Evolutionary conservation across 2,888 invertebrate genomes (phyloP), one percentile per base, ranked within the genome.

Genomic region (Apotomis betuletana): DNA sequence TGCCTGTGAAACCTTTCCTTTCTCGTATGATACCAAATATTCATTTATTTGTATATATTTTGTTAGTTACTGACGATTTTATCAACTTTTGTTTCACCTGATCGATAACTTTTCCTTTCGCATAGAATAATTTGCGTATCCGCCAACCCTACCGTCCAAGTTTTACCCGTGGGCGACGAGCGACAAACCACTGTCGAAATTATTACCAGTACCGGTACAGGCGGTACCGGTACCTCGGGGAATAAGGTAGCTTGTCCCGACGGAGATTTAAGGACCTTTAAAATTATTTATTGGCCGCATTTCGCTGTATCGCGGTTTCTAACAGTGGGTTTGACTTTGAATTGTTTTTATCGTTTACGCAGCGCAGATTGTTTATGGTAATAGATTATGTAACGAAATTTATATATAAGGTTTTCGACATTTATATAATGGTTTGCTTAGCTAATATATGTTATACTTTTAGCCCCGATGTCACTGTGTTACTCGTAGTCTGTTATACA

Each of bases 131-230:
- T 13, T 9, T 15, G n/a, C 44, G 12, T 27, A n/a, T 41, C 38
- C 38, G 54, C 0, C 67, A 67, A 41, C 71, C 71, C 71, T 71
- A 61, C 54, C 6, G 13, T 41, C 59, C 4, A 5, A 27, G 15
- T 38, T 12, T 3, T 12, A n/a, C 67, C 72, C 67, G 72, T 72
- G 72, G 68, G 72, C 72, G 67, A 68, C 59, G 58, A 64, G 46
- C 71, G 71, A 72, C 71, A 68, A 72, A 68, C 58, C 71, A 58
- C 54, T 68, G 72, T 72, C 72, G 68, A 72, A 72, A 72, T 71
- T 68, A 68, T 58, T 51, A 67, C 62, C 60, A 57, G 38, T 57
- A 27, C 62, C 36, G 51, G 69, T 41, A 57, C 71, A 15, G 4
- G 55, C 5, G 55, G 9, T 49, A 51, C 71, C 58, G 65, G 71